Percentiles rank a stretch among this genome's conserved stretches.
These are phyloP conservation scores for Poecilia wingei DNA, from an alignment of 2,797 vertebrate genomes.

Conservation along the genomic window DNA sequence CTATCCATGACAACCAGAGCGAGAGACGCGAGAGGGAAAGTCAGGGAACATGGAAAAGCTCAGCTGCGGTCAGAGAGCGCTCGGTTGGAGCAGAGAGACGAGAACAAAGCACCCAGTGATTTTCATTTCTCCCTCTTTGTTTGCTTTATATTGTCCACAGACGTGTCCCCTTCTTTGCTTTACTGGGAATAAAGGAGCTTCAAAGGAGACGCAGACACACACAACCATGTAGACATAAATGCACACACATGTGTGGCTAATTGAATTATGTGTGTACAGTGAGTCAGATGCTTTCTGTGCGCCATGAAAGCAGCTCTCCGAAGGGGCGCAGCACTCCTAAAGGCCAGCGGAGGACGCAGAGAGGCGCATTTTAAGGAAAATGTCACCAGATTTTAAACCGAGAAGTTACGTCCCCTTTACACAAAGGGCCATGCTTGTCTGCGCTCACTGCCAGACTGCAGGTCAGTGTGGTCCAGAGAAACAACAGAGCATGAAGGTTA, in stretches of 20 bases:
- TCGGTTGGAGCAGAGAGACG: constrained; percentile 70
- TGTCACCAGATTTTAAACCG: constrained; percentile 24
- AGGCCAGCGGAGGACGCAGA: constrained; percentile 22
- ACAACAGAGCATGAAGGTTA: background rate
- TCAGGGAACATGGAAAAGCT: constrained; percentile 72
- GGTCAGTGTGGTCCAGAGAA: constrained; percentile 1
- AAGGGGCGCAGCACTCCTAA: background rate
- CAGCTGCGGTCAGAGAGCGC: constrained; percentile 78
- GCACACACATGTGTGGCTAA: constrained; percentile 57
- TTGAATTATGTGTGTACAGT: constrained; percentile 68
- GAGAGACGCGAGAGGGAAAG: constrained; percentile 37
- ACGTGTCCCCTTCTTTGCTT: constrained; percentile 65
- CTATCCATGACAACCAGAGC: constrained; percentile 86
- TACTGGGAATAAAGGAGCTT: constrained; percentile 65
- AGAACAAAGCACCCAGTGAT: constrained; percentile 83
- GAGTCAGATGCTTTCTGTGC: constrained; percentile 57
- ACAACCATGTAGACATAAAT: constrained; percentile 9
- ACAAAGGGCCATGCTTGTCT: constrained; percentile 14
- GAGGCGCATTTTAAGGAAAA: constrained; percentile 13
- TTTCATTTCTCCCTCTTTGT: constrained; percentile 78
- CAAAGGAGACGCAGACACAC: constrained; percentile 38
- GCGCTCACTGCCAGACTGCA: background rate
- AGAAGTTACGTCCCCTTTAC: constrained; percentile 21
- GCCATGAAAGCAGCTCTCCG: constrained; percentile 12
- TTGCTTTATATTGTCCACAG: constrained; percentile 70